phyloP scores from a whole-genome alignment of 2,888 invertebrate genomes.

The Homarus gammarus region DNA sequence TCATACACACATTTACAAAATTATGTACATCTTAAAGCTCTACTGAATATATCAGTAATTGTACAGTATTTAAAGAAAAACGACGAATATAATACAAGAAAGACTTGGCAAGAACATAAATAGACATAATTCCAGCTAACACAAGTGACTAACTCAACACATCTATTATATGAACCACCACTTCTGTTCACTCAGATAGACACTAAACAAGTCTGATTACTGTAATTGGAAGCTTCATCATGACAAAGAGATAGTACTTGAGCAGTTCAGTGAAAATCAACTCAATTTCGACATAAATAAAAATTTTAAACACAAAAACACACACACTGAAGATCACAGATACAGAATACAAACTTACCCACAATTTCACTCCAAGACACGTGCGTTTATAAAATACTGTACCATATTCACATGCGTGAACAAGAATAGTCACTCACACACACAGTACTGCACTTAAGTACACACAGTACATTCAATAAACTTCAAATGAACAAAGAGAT shows the following conservation, averaged over 20 bases:
- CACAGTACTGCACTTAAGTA: too few species aligned
- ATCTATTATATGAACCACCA: background rate
- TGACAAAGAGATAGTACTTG: background rate
- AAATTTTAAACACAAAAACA: too few species aligned
- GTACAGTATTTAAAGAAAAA: background rate
- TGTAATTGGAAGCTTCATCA: background rate
- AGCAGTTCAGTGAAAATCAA: background rate
- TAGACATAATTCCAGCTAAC: background rate
- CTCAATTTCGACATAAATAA: background rate
- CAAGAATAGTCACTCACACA: too few species aligned
- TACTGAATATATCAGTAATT: constrained; percentile 32
- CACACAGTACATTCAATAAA: background rate
- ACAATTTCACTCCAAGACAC: too few species aligned
- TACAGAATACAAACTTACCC: too few species aligned
- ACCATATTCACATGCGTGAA: too few species aligned
- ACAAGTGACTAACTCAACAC: background rate
- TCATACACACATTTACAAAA: constrained; percentile 47
- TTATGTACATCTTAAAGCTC: constrained; percentile 62
- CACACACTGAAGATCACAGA: too few species aligned
- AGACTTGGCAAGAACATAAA: constrained; percentile 6
- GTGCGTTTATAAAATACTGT: too few species aligned
- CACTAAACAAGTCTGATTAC: background rate
- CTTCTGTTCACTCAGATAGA: background rate
- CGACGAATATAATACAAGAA: too few species aligned
- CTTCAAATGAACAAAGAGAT: background rate